A percentile compares a stretch with the other conserved stretches of the same genome.
These are phyloP conservation scores for Serripes groenlandicus DNA, from an alignment of 2,888 invertebrate genomes.

Conservation along the genomic window DNA sequence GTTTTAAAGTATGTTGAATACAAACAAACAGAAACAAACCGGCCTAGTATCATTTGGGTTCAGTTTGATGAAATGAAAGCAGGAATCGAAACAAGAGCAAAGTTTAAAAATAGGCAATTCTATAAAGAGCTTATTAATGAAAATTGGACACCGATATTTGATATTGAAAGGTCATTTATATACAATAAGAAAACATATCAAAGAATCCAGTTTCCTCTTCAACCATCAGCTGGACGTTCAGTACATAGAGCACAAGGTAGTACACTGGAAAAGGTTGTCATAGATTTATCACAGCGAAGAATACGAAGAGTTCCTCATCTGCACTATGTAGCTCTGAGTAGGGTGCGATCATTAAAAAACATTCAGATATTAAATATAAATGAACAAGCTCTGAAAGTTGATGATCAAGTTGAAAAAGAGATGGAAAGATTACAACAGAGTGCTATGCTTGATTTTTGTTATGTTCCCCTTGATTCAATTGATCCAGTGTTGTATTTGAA, in stretches of 20 bases:
- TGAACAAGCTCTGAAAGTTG: conserved; percentile 4
- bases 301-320: conserved; percentile 5
- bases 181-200: conserved; percentile 31
- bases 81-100: conserved; percentile 6
- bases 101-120: conserved; percentile 28
- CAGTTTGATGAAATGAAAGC: conserved; percentile 40
- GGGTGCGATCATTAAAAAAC: conserved; percentile 8
- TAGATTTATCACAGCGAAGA: conserved; percentile 26
- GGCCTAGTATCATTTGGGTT: conserved; percentile 60
- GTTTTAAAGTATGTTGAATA: conserved; percentile 45
- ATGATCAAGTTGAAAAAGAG: conserved; percentile 23
- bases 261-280: conserved; percentile 4
- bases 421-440: conserved; percentile 6
- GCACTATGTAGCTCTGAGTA: conserved; percentile 15
- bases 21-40: conserved; percentile 28
- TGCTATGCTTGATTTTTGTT: conserved; percentile 24
- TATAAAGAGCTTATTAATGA: conserved; percentile 36
- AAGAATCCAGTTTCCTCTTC: conserved; percentile 5
- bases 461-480: conserved; percentile 24
- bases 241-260: conserved; percentile 7
- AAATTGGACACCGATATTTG: conserved; percentile 56
- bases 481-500: conserved; percentile 2
- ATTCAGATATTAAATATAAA: conserved; percentile 9
- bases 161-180: conserved; percentile 44
- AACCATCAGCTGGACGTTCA: conserved; percentile 2